These are phyloP conservation scores for Oryzias javanicus DNA, from an alignment of 2,113 vertebrate species.

Conservation along the genomic window DNA sequence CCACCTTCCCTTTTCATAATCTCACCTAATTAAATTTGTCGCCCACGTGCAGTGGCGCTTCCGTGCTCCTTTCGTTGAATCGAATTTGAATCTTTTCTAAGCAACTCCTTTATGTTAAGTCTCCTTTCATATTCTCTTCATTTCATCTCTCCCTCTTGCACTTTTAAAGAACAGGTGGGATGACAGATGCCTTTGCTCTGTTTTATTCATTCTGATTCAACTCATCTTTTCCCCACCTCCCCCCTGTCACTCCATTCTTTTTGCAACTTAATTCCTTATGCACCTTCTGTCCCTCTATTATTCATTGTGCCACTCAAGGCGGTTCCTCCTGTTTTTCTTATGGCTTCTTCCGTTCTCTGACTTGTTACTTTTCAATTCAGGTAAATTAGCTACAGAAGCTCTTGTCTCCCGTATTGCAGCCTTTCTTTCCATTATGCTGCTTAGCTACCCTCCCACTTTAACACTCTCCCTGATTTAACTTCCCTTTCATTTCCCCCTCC, in stretches of 20 bases:
- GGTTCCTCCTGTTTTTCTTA: constrained; percentile 30
- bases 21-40: constrained; percentile 37
- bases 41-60: constrained; percentile 5
- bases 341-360: constrained; percentile 23
- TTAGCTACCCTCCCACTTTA: constrained; percentile 34
- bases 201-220: constrained; percentile 39
- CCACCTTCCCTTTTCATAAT: constrained; percentile 14
- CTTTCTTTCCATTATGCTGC: constrained; percentile 6
- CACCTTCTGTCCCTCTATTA: constrained; percentile 48
- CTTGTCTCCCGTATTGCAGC: constrained; percentile 12
- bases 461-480: constrained; percentile 22
- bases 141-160: constrained; percentile 11
- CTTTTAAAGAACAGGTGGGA: constrained; percentile 24
- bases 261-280: constrained; percentile 39
- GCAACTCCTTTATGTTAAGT: constrained; percentile 13
- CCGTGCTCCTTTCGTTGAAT: constrained; percentile 19
- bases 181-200: constrained; percentile 22
- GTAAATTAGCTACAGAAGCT: constrained; percentile 26
- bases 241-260: constrained; percentile 21
- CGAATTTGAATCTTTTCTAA: constrained; percentile 33
- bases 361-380: constrained; percentile 40
- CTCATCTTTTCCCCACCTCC: constrained; percentile 26
- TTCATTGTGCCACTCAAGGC: constrained; percentile 48
- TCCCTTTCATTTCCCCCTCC: constrained; percentile 42
- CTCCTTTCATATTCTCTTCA: constrained; percentile 21